These are phyloP conservation scores for Drosophila dives DNA, from an alignment of 2,888 invertebrate species.

Conservation along the genomic window DNA sequence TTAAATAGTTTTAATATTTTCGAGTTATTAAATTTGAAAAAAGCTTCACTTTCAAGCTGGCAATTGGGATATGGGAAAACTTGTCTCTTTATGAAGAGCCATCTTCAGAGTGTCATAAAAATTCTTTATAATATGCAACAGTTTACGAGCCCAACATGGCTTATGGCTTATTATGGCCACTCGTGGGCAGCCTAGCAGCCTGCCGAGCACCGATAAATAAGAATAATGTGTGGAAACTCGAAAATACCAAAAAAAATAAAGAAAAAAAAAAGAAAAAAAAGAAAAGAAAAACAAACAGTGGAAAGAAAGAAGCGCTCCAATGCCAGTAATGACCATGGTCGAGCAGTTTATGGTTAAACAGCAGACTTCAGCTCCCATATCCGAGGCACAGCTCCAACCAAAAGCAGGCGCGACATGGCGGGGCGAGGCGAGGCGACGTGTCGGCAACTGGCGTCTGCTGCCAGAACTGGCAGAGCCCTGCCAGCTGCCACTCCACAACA, in stretches of 20 bases:
- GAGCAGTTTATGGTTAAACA: conserved; percentile 74
- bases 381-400: conserved; percentile 41
- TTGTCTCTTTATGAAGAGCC: background rate
- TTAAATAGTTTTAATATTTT: background rate
- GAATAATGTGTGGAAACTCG: conserved; percentile 62
- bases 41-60: background rate
- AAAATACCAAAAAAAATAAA: conserved; percentile 15
- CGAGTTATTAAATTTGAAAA: background rate
- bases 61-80: conserved; percentile 1
- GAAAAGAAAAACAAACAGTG: conserved; percentile 4
- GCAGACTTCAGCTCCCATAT: conserved; percentile 49
- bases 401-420: conserved; percentile 31
- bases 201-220: conserved; percentile 68
- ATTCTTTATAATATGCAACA: conserved; percentile 57
- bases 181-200: conserved; percentile 44
- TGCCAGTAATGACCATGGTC: conserved; percentile 68
- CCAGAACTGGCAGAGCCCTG: conserved; percentile 6
- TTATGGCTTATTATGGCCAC: conserved; percentile 40
- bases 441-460: conserved; percentile 42
- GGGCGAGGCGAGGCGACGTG: conserved; percentile 47
- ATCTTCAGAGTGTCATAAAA: conserved; percentile 26
- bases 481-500: conserved; percentile 16
- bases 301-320: conserved; percentile 19
- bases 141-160: conserved; percentile 49
- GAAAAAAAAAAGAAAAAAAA: background rate